Evolutionary conservation across 2,113 vertebrate genomes (phyloP), one percentile per base, ranked within the genome.

Genomic region (Pelusios castaneus): DNA sequence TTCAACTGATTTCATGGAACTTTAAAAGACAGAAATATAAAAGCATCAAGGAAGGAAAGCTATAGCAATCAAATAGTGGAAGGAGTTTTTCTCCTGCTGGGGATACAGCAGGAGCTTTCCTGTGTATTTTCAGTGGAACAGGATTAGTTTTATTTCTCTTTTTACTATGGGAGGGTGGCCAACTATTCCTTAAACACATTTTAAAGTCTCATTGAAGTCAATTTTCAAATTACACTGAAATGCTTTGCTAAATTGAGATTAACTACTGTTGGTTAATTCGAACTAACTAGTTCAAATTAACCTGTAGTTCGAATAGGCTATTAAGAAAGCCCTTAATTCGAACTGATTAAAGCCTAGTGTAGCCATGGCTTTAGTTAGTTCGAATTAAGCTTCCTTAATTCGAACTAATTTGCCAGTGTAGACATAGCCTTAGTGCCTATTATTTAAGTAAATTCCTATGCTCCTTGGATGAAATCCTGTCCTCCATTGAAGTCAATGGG

Each of bases 1-100:
- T 97, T 97, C 90, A 89, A 87, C 89, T 84, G 25, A 88, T 95
- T 96, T 77, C 45, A 78, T 94, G 34, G 56, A 94, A 60, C 25
- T 93, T 95, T 95, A 89, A 92, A 95, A 83, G 70, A 45, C 34
- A 2, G 91, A 95, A 95, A 89, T 83, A 67, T 43, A 91, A 89
- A 83, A 92, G 19, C 55, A 92, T 84, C 22, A 75, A 89, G 58
- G 91, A 0, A 2, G 82, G 70, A 95, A 89, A 95, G 9, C 79
- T 54, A 84, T 60, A 89, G 85, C 94, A 55, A 87, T 91, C 2
- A 84, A 86, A 79, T 90, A 63, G 70, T 92, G 89, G 55, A 92
- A 96, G 82, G 47, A 29, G 49, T 56, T 91, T 83, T 89, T 95
- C 58, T 55, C 16, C 60, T 93, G 70, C 91, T 96, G 94, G 55